Base-by-base conservation (phyloP, 2,113 vertebrate species). In the Heliornis fulica region DNA sequence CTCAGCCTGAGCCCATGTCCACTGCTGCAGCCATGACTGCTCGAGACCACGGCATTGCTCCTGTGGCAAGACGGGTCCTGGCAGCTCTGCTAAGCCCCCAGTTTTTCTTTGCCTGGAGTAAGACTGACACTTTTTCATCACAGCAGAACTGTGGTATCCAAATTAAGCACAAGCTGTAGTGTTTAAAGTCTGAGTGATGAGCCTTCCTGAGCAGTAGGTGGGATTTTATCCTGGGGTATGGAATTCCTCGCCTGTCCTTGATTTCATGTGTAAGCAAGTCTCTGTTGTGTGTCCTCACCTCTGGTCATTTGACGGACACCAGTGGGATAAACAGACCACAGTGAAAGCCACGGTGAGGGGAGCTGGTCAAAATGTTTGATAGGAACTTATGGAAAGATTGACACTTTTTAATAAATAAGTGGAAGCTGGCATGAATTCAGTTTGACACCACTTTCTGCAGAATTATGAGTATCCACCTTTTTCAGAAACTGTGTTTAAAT, bases 151-250 rank as follows among this genome's bases (percentile, higher is more conserved):
- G 4, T 46, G 56, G 51, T 77, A 87, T 94, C 83, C 83, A 91
- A 94, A 92, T 84, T 78, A 94, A 92, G 81, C 57, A 81, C 89
- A 92, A 95, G 74, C 83, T 92, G 53, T 43, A 81, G 86, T 41
- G 56, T 80, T 84, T 94, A 50, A 83, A 91, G 77, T 28, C 86
- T 95, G 89, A 95, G 91, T 80, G 75, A 74, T 63, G 83, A 95
- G 77, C 48, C 72, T 78, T 89, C 89, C 72, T 91, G 31, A 1
- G 81, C 83, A 95, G 83, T 56, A 81, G 80, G 90, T 84, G 69
- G 64, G 81, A 45, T 96, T 96, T 93, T 83, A 77, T 87, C 78
- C 64, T 54, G 63, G 80, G 68, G 61, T 71, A 91, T 66, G 81
- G 78, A 95, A 95, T 91, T 89, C 84, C 78, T 89, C 13, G 0